Conservation (phyloP, 2,797 vertebrate species). For the Sciurus carolinensis region DNA sequence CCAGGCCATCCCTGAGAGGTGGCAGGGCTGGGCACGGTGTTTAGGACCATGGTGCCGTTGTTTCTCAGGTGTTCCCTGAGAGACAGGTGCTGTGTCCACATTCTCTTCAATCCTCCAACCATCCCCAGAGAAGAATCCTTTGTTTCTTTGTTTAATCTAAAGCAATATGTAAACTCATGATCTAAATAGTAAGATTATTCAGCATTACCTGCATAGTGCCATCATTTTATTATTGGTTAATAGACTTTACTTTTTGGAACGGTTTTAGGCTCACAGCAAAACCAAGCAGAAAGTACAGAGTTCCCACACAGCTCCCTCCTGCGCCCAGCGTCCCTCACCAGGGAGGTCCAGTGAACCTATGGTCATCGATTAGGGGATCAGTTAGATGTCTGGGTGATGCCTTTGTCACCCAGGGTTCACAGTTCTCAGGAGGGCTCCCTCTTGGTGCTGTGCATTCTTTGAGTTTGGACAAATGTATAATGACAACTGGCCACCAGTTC, state of each 20-base stretch:
- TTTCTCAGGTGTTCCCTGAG: not conserved
- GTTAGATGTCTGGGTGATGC: too few species aligned
- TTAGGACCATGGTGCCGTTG: rapidly evolving
- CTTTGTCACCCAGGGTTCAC: not conserved
- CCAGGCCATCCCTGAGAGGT: rapidly evolving
- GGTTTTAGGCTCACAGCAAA: not conserved
- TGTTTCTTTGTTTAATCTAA: not conserved
- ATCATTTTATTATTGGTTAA: not conserved
- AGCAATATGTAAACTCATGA: not conserved
- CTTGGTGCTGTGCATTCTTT: not conserved
- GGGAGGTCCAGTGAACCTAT: too few species aligned
- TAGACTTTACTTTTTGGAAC: not conserved
- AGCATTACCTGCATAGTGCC: not conserved
- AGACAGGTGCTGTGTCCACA: not conserved
- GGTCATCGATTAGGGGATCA: too few species aligned
- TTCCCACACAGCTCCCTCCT: not conserved
- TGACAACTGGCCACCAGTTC: not conserved
- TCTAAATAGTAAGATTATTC: not conserved
- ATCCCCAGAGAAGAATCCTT: not conserved
- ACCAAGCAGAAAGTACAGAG: not conserved
- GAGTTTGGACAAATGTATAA: not conserved
- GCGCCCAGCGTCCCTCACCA: too few species aligned
- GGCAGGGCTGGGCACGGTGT: not conserved
- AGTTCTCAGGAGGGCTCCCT: not conserved
- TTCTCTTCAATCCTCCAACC: not conserved